Base-by-base conservation (phyloP, 2,888 invertebrate genomes). In the Megastigmus dorsalis region DNA sequence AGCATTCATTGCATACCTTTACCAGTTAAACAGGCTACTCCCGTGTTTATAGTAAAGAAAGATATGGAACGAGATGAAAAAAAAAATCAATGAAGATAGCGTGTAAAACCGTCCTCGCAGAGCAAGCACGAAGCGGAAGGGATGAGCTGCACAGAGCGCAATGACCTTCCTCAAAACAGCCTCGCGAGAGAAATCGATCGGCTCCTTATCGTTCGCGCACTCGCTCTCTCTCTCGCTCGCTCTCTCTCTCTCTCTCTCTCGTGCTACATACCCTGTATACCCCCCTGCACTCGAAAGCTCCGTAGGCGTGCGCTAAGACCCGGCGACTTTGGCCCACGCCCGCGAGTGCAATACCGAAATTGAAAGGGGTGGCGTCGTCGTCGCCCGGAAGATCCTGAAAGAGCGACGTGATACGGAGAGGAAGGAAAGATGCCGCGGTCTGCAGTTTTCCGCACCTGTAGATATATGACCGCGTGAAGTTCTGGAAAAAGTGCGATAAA, bases 81-180 rank as follows among this genome's bases (percentile, higher is more conserved):
- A n/a, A n/a, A n/a, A n/a, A n/a, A n/a, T n/a, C n/a, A n/a, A n/a
- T n/a, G n/a, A n/a, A n/a, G n/a, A n/a, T n/a, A n/a, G n/a, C n/a
- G n/a, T n/a, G n/a, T n/a, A n/a, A n/a, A n/a, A n/a, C n/a, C n/a
- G n/a, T n/a, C n/a, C n/a, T n/a, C n/a, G n/a, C n/a, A n/a, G n/a
- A n/a, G n/a, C n/a, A n/a, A n/a, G n/a, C n/a, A n/a, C 15, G 43
- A n/a, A 20, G 10, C 28, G 41, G 20, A 28, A n/a, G 30, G 18
- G 62, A 52, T 33, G 26, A 28, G 36, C n/a, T 5, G 48, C 33
- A 60, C n/a, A 55, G 76, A 67, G 76, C 69, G 74, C 74, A 74
- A 76, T 74, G 76, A 76, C 76, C 76, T 76, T 76, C 70, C 70
- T 76, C 69, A 76, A 76, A 76, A 69, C 76, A 67, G 69, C 59